phyloP scores from a whole-genome alignment of 37 sponge, comb jelly and placozoan genomes.

The Ephydatia muelleri region DNA sequence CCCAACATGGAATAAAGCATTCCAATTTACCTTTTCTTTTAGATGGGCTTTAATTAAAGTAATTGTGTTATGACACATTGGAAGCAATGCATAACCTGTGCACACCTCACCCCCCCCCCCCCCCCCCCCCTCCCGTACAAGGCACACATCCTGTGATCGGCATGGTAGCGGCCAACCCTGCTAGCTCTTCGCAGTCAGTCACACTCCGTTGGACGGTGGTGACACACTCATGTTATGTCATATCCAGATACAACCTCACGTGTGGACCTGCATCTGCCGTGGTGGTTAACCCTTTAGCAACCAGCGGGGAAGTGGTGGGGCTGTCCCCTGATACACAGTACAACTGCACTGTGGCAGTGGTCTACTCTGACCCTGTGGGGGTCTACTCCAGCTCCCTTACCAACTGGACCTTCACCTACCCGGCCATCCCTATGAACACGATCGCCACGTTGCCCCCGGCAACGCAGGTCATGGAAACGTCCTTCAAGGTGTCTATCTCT shows the following conservation, averaged over 20 bases:
- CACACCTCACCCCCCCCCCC: neutral
- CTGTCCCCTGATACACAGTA: constrained; percentile 19
- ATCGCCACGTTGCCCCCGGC: neutral
- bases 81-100: neutral
- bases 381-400: neutral
- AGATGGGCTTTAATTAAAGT: neutral
- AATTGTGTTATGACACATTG: no score
- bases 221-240: neutral
- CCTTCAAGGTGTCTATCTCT: constrained; percentile 10
- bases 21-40: no score
- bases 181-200: neutral
- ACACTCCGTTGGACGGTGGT: neutral
- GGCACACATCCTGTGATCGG: neutral
- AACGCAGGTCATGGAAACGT: neutral
- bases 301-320: constrained; percentile 10
- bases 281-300: neutral
- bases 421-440: neutral
- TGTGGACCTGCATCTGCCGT: neutral
- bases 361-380: neutral
- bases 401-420: constrained; percentile 3
- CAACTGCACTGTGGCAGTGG: constrained; percentile 16
- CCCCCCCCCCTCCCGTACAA: neutral
- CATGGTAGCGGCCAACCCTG: neutral
- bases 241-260: neutral
- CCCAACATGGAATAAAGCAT: no score